Evolutionary conservation across 1,140 invertebrate genomes (phyloP), one percentile per base, ranked within the genome.

Genomic region (Drosophila tristis): DNA sequence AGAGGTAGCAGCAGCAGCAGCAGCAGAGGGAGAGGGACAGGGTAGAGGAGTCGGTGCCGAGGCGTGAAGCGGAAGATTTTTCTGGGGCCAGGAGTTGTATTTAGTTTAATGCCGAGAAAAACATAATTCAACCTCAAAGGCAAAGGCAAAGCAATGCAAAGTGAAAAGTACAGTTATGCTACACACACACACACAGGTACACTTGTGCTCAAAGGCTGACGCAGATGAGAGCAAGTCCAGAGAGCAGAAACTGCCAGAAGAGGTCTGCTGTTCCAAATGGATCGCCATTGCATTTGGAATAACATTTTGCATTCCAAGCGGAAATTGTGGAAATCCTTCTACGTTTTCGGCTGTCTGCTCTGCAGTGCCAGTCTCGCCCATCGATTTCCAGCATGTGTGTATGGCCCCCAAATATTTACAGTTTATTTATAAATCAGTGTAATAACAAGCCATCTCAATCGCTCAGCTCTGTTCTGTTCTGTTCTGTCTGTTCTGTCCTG

Each of bases 401-500:
- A 44, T 57, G 65, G 55, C 61, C 75, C 74, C 78, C 78, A 82
- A 82, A 89, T 89, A 89, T 87, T 89, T 89, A 82, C 84, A 87
- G 70, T 87, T 87, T 87, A 82, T 87, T 87, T 87, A 87, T 82
- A 87, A 87, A 87, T 87, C 82, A 89, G 75, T 87, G 82, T 87
- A 89, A 87, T 87, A 87, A 87, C 82, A 89, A 89, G 78, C 75
- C 78, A 78, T 89, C 84, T 76, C 35, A 39, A 39, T 39, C 35
- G 11, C 35, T 13, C 35, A 13, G 35, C 35, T 39, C 35, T 39
- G 35, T 11, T 11, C 35, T 39, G 9, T 13, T n/a, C n/a, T n/a
- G n/a, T n/a, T n/a, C n/a, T n/a, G n/a, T n/a, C 35, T 35, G 35
- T 2, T 39, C 57, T 65, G 9, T 15, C 13, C 16, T 39, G 25